Base-by-base conservation (phyloP, 2,797 vertebrate genomes). In the Oryzias dopingdopingensis region DNA sequence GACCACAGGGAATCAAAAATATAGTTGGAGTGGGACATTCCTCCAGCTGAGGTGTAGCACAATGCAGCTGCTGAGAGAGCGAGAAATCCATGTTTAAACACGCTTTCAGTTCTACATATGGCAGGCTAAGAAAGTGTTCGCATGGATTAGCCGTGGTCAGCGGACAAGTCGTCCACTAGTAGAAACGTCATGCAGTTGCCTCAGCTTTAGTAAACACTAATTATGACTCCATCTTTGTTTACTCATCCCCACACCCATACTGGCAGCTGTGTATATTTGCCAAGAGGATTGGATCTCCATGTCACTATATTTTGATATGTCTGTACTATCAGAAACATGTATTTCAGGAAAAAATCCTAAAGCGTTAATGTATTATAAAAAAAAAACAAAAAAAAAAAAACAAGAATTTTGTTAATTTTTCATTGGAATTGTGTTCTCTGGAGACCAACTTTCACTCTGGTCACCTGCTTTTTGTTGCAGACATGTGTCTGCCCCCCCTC, bases 191-290 rank as follows among this genome's bases (percentile, higher is more conserved):
- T 86, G 88, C 86, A 84, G 81, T 88, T 87, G 84, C 90, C 90
- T 92, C 90, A 91, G 90, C 86, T 86, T 90, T 86, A 86, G 91
- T 89, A 91, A 91, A 92, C 91, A 92, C 91, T 92, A 89, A 91
- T 92, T 90, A 92, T 90, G 87, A 88, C 87, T 84, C 89, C 81
- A 82, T 87, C 88, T 88, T 88, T 93, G 89, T 92, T 88, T 89
- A 91, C 89, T 88, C 84, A 76, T 90, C 86, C 84, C 84, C 76
- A 76, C 85, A 88, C 84, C 86, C 69, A 61, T 79, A 68, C 81
- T 86, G 86, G 91, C 93, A 94, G 92, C 91, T 94, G 94, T 90
- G 90, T 92, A 89, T 91, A 92, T 92, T 94, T 93, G 89, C 91
- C 88, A 76, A 84, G 87, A 87, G 86, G 91, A 94, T 93, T 92